phyloP scores from a whole-genome alignment of 2,113 vertebrate species.

The Chionomys nivalis region DNA sequence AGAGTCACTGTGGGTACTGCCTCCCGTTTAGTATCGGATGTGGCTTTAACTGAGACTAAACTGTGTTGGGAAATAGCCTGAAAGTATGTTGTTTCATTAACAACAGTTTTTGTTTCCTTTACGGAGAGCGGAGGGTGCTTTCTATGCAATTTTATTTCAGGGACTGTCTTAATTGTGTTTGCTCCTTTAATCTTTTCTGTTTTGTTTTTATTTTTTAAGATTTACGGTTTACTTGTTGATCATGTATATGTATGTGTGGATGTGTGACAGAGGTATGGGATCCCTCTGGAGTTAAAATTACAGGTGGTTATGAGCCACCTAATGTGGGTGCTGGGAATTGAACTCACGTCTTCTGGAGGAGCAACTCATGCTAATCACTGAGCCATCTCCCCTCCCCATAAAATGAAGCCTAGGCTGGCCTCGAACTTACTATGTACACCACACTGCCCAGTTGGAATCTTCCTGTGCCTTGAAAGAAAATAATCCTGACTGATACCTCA shows the following conservation, averaged over 20 bases:
- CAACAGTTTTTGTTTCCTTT: constrained; percentile 32
- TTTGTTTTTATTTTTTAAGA: background rate
- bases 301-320: background rate
- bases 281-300: background rate
- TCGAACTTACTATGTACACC: background rate
- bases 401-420: background rate
- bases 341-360: background rate
- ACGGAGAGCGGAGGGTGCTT: constrained; percentile 17
- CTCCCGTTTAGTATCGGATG: background rate
- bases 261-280: background rate
- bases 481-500: background rate
- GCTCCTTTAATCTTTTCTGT: background rate
- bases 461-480: constrained; percentile 30
- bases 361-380: background rate
- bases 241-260: background rate
- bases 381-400: background rate
- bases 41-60: constrained; percentile 7
- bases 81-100: constrained; percentile 27
- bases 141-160: background rate
- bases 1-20: background rate
- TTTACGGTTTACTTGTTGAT: background rate
- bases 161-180: background rate
- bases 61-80: background rate
- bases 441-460: background rate
- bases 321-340: background rate